These are phyloP conservation scores for Eilema caniola DNA, from an alignment of 2,888 invertebrate species.

Conservation along the genomic window DNA sequence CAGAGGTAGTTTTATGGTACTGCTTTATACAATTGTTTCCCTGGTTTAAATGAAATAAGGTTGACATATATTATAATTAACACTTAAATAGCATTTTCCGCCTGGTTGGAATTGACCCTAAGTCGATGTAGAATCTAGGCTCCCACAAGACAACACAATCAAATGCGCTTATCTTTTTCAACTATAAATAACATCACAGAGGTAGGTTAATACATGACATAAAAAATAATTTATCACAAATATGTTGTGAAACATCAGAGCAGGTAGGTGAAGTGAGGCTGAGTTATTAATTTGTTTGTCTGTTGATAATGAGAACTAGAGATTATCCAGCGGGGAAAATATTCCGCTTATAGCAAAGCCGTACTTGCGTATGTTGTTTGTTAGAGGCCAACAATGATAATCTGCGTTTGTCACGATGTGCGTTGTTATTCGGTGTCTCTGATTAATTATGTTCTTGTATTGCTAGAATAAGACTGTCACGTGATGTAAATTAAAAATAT, in stretches of 20 bases:
- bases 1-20: no score
- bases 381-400: constrained; percentile 26
- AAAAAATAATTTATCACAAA: constrained; percentile 27
- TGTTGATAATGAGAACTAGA: constrained; percentile 76
- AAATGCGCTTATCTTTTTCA: constrained; percentile 8
- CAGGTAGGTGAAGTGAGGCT: constrained; percentile 60
- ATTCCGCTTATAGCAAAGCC: constrained; percentile 57
- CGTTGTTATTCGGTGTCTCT: constrained; percentile 12
- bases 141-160: background rate
- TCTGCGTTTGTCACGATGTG: constrained; percentile 15
- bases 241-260: constrained; percentile 40
- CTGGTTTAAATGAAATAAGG: no score
- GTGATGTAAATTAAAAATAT: no score
- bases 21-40: no score
- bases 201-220: constrained; percentile 7
- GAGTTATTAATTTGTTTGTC: constrained; percentile 74
- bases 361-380: constrained; percentile 20
- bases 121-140: background rate
- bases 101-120: no score
- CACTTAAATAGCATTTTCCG: no score
- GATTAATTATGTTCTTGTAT: constrained; percentile 12
- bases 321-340: constrained; percentile 78
- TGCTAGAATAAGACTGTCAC: background rate
- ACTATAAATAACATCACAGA: constrained; percentile 7
- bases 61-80: no score